Percentiles rank a stretch among this genome's conserved stretches.
phyloP scores from a whole-genome alignment of 2,888 invertebrate species.

The Polydrusus pterygomalis region DNA sequence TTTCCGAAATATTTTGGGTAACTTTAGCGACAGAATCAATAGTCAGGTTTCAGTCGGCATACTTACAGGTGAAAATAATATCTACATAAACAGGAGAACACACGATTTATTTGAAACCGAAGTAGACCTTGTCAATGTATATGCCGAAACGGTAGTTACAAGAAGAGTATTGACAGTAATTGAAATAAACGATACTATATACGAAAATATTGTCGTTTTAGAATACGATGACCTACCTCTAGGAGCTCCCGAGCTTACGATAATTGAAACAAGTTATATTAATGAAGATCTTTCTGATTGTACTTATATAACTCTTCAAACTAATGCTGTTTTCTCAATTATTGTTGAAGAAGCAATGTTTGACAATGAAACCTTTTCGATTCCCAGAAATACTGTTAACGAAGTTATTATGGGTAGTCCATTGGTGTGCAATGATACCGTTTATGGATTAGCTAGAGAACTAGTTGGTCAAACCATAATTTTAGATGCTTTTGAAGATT shows the following conservation, averaged over 20 bases:
- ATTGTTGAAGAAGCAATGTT: constrained; percentile 25
- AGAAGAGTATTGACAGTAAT: constrained; percentile 7
- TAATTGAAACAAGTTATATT: constrained; percentile 6
- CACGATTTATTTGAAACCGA: constrained; percentile 38
- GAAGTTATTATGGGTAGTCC: constrained; percentile 57
- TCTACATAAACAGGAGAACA: constrained; percentile 38
- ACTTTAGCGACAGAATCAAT: constrained; percentile 27
- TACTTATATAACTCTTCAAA: constrained; percentile 40
- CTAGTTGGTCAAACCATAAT: constrained; percentile 31
- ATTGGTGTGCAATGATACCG: constrained; percentile 57
- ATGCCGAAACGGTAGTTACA: constrained; percentile 33
- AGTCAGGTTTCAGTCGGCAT: constrained; percentile 42
- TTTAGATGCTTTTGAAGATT: constrained; percentile 42
- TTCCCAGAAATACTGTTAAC: constrained; percentile 12
- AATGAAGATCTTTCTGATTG: constrained; percentile 44
- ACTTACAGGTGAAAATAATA: constrained; percentile 17
- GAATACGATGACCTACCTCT: neutral
- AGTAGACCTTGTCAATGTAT: constrained; percentile 32
- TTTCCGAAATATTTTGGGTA: constrained; percentile 75
- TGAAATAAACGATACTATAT: constrained; percentile 30
- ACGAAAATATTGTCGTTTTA: constrained; percentile 37
- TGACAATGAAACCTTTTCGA: constrained; percentile 7
- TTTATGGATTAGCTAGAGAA: constrained; percentile 59
- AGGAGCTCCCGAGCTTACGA: constrained; percentile 13
- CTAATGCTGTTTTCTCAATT: constrained; percentile 19